A percentile compares a stretch with the other conserved stretches of the same genome.
phyloP scores from a whole-genome alignment of 2,113 vertebrate species.

The Dipodomys ordii region DNA sequence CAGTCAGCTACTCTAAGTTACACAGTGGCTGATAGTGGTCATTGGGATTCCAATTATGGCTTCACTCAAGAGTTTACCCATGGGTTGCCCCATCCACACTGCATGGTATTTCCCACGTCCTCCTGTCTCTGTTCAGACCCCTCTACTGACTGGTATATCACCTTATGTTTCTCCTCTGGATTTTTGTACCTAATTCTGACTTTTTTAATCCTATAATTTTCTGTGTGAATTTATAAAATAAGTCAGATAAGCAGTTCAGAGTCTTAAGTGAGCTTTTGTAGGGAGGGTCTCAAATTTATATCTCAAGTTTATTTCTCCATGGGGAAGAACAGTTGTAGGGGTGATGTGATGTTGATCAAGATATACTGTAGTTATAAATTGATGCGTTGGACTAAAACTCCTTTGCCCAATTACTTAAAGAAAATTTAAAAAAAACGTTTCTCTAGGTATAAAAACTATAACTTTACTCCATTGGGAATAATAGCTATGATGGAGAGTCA shows the following conservation, averaged over 20 bases:
- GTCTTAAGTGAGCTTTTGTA: background rate
- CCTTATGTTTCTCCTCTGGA: background rate
- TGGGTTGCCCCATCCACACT: rapidly evolving
- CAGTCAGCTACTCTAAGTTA: background rate
- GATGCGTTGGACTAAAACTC: too few relatives aligned
- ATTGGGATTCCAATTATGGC: background rate
- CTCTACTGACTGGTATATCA: rapidly evolving
- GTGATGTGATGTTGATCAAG: too few relatives aligned
- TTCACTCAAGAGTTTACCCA: too few relatives aligned
- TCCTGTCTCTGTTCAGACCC: background rate
- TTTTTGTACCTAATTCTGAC: background rate
- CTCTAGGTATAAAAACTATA: too few relatives aligned
- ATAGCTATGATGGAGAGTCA: too few relatives aligned
- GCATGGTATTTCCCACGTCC: background rate
- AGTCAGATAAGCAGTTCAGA: background rate
- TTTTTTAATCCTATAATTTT: background rate
- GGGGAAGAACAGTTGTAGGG: too few relatives aligned
- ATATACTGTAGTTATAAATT: too few relatives aligned
- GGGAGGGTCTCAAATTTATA: too few relatives aligned
- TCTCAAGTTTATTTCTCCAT: background rate
- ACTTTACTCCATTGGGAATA: too few relatives aligned
- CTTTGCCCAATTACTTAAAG: too few relatives aligned
- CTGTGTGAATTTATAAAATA: background rate
- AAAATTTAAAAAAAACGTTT: too few relatives aligned
- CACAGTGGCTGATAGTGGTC: rapidly evolving